These are phyloP conservation scores for Biston stratarius DNA, from an alignment of 2,888 invertebrate species.

Conservation along the genomic window DNA sequence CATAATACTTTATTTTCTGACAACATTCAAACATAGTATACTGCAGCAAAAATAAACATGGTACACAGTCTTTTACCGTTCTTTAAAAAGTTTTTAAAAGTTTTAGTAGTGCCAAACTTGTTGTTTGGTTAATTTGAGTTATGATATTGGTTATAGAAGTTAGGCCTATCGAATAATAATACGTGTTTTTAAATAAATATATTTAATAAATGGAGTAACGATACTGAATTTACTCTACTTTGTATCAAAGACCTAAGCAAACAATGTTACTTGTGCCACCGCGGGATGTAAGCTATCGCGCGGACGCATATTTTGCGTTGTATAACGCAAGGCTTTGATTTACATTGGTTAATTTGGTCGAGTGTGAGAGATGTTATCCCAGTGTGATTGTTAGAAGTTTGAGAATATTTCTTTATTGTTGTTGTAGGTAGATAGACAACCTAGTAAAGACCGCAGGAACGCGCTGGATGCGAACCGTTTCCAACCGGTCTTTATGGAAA, in stretches of 20 bases:
- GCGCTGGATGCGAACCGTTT: too few species aligned
- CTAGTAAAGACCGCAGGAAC: too few species aligned
- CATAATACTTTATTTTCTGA: too few species aligned
- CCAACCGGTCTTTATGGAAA: too few species aligned
- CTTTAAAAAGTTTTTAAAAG: too few species aligned
- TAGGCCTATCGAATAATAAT: not conserved
- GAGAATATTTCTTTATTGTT: not conserved
- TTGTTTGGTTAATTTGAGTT: too few species aligned
- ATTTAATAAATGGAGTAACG: not conserved
- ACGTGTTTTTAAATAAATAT: not conserved
- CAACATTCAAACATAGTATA: too few species aligned
- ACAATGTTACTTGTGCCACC: conserved; percentile 57
- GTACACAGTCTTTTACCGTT: too few species aligned
- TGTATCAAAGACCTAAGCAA: conserved; percentile 63
- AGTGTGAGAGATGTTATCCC: conserved; percentile 27
- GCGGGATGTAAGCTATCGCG: conserved; percentile 61
- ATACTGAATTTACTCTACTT: conserved; percentile 14
- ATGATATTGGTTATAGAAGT: too few species aligned
- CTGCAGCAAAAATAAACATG: too few species aligned
- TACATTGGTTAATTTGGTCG: conserved; percentile 50
- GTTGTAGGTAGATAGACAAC: too few species aligned
- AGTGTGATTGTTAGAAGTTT: not conserved
- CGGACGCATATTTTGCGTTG: conserved; percentile 57
- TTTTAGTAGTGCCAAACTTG: too few species aligned
- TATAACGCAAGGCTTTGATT: conserved; percentile 52